These are phyloP conservation scores for Neotoxoptera formosana DNA, from an alignment of 1,140 invertebrate genomes.

Conservation along the genomic window DNA sequence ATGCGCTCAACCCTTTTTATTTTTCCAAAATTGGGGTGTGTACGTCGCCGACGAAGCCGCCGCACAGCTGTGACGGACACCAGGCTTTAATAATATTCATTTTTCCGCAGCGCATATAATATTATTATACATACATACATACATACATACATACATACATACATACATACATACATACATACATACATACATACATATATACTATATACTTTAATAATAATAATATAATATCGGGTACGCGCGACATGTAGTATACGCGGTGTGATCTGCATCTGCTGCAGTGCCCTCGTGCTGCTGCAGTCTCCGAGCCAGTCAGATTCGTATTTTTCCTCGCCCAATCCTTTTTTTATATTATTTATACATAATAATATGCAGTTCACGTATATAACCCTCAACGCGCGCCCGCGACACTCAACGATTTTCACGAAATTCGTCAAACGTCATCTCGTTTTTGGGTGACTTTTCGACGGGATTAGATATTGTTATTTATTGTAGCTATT, in stretches of 20 bases:
- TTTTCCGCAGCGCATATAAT: not conserved
- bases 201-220: not conserved
- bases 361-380: not conserved
- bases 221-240: not conserved
- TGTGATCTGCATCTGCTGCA: constrained; percentile 46
- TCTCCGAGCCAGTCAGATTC: not conserved
- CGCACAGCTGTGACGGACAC: constrained; percentile 57
- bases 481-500: not conserved
- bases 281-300: not conserved
- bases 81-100: constrained; percentile 57
- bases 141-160: not conserved
- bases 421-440: not conserved
- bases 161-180: not conserved
- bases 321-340: constrained; percentile 24
- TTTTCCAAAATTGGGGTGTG: constrained; percentile 51
- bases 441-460: not conserved
- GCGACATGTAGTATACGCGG: not conserved
- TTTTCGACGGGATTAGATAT: not conserved
- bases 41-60: not conserved
- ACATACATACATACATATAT: not conserved
- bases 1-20: constrained; percentile 48
- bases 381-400: not conserved
- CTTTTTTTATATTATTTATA: not conserved
- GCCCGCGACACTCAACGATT: not conserved
- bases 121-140: not conserved